Evolutionary conservation across 1,140 invertebrate genomes (phyloP).

Genomic region (Megathymus violae): DNA sequence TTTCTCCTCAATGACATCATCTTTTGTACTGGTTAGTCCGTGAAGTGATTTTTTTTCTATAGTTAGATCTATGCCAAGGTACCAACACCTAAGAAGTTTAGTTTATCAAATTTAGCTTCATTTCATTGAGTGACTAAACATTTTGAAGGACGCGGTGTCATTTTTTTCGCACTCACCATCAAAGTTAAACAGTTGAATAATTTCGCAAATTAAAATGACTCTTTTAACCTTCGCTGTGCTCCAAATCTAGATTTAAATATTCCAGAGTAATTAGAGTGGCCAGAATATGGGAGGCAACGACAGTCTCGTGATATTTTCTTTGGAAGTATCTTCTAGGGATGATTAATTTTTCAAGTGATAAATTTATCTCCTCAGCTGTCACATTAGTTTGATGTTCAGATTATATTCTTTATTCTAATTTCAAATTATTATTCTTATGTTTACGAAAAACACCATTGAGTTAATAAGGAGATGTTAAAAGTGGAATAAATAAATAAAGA

Average conservation of each 20-base stretch:
- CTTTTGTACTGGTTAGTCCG: constrained; percentile 49
- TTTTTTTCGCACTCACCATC: not conserved
- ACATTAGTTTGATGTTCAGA: constrained; percentile 9
- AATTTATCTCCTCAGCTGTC: constrained; percentile 23
- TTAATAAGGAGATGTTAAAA: no score
- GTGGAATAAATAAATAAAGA: no score
- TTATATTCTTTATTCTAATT: no score
- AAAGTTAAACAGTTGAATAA: constrained; percentile 3
- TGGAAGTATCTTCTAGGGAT: constrained; percentile 40
- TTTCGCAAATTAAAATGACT: constrained; percentile 22
- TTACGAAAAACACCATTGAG: no score
- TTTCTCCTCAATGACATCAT: constrained; percentile 57
- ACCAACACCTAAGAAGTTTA: constrained; percentile 21
- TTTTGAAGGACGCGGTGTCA: constrained; percentile 10
- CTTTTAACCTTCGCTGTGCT: constrained; percentile 27
- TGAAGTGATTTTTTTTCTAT: constrained; percentile 45
- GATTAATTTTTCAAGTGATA: constrained; percentile 26
- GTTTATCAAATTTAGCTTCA: constrained; percentile 33
- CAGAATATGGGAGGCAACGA: constrained; percentile 40
- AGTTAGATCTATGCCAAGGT: constrained; percentile 60
- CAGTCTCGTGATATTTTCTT: constrained; percentile 43
- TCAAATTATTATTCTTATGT: no score
- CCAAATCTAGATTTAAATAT: not conserved
- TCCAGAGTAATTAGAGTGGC: constrained; percentile 1
- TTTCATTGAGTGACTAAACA: constrained; percentile 11